Evolutionary conservation across 2,113 vertebrate genomes (phyloP).

Genomic region (Mastomys natalensis): DNA sequence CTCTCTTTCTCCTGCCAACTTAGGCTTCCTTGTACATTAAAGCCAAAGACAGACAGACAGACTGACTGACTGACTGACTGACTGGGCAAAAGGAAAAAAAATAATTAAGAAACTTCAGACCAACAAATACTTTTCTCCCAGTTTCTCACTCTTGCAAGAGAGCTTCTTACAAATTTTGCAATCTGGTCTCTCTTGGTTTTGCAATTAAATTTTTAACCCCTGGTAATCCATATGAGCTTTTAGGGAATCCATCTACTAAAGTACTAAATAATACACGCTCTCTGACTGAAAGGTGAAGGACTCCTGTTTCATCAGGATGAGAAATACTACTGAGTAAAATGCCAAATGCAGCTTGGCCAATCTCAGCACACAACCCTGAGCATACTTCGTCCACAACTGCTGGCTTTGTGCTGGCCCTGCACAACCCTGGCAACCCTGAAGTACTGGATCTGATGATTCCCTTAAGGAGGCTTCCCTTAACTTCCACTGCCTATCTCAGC

Average conservation of each 20-base stretch:
- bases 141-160: background rate
- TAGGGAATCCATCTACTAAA: background rate
- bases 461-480: background rate
- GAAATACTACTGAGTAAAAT: background rate
- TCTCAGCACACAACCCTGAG: background rate
- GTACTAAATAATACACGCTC: constrained; percentile 8
- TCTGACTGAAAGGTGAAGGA: background rate
- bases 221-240: background rate
- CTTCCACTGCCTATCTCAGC: no score
- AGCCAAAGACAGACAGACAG: background rate
- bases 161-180: constrained; percentile 13
- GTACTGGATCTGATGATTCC: background rate
- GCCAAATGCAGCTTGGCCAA: background rate
- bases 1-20: background rate
- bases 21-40: background rate
- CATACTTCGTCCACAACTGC: background rate
- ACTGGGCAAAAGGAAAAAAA: no score
- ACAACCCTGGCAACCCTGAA: background rate
- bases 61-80: background rate
- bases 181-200: background rate
- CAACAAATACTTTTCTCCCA: background rate
- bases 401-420: background rate
- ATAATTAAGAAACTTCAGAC: background rate
- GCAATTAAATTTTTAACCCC: background rate
- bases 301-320: background rate